Conservation (phyloP, 2,888 invertebrate species). For the Merodon equestris region DNA sequence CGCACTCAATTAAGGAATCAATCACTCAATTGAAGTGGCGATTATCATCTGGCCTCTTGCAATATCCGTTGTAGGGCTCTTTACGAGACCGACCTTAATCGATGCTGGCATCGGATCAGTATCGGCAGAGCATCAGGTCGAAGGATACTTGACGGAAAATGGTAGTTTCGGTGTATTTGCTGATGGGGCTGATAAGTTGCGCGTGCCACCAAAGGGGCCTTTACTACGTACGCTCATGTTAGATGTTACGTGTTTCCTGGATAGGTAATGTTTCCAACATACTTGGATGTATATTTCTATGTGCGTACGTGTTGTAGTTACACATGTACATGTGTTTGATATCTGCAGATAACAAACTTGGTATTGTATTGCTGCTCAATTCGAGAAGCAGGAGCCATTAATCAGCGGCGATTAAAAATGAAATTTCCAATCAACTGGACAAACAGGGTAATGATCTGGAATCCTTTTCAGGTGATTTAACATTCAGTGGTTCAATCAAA, state of each 20-base stretch:
- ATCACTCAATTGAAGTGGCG: constrained; percentile 44
- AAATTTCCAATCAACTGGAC: constrained; percentile 64
- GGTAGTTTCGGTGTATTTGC: constrained; percentile 29
- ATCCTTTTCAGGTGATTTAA: constrained; percentile 64
- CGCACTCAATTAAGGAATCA: constrained; percentile 54
- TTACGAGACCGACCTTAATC: constrained; percentile 3
- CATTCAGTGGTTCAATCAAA: constrained; percentile 36
- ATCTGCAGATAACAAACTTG: constrained; percentile 3
- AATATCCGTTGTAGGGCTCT: background rate
- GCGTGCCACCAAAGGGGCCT: background rate
- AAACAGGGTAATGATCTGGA: constrained; percentile 64
- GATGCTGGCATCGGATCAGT: too few relatives aligned
- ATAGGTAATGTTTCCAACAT: too few relatives aligned
- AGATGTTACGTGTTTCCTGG: too few relatives aligned
- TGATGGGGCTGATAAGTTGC: constrained; percentile 10
- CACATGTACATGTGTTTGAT: too few relatives aligned
- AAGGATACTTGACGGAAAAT: constrained; percentile 21
- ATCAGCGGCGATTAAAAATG: constrained; percentile 66
- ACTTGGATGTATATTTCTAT: too few relatives aligned
- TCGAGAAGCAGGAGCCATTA: constrained; percentile 56
- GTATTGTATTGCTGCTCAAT: constrained; percentile 43
- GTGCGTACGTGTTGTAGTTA: too few relatives aligned
- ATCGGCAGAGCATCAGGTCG: background rate
- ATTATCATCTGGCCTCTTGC: constrained; percentile 34
- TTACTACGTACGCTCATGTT: too few relatives aligned